Conservation (phyloP, 2,113 vertebrate species). For the Cyanoderma ruficeps region DNA sequence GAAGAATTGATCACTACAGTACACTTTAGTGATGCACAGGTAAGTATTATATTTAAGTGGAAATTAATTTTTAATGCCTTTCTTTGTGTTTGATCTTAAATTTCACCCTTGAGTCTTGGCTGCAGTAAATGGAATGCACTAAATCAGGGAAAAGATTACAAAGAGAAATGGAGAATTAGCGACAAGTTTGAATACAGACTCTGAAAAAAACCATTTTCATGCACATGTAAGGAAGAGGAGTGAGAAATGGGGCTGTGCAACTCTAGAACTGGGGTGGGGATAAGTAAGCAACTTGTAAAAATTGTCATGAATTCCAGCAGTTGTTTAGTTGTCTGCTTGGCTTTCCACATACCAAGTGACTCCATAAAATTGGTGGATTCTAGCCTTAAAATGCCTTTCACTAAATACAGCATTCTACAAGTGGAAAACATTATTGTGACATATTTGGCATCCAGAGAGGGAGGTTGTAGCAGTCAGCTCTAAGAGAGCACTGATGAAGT, state of each 20-base stretch:
- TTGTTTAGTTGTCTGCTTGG: not conserved
- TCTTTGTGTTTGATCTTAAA: not conserved
- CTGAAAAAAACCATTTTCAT: not conserved
- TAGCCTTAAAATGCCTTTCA: not conserved
- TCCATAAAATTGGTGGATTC: constrained; percentile 3
- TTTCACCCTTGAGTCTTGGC: not conserved
- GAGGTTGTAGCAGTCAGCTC: not conserved
- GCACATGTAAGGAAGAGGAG: not conserved
- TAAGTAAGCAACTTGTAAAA: not conserved
- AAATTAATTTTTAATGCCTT: not conserved
- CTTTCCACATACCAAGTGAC: not conserved
- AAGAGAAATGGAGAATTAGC: not conserved
- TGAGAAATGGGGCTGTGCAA: not conserved
- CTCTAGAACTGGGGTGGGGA: not conserved
- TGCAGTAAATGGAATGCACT: not conserved
- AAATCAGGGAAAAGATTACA: not conserved
- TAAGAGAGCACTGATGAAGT: not conserved
- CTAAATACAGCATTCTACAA: not conserved
- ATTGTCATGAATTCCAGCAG: not conserved
- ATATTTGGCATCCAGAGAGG: not conserved
- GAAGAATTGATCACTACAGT: accelerated
- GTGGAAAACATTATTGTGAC: constrained; percentile 7
- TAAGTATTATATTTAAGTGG: not conserved
- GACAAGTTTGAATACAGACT: not conserved
- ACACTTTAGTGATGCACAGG: not conserved